These are phyloP conservation scores for Cygnus buccinator DNA, from an alignment of 2,113 vertebrate species.

Conservation along the genomic window DNA sequence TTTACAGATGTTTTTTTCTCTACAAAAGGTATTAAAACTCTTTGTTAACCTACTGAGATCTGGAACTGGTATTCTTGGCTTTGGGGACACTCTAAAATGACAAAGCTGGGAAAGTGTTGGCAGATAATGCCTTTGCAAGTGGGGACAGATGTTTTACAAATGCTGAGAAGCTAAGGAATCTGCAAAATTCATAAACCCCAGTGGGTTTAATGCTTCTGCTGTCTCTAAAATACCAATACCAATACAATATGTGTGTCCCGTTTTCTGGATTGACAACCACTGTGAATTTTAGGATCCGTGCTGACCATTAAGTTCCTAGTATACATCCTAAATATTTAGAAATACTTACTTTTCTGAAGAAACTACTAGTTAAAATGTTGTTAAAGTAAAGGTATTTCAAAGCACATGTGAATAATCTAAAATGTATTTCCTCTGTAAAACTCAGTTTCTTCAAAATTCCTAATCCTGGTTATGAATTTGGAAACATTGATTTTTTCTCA, in stretches of 20 bases:
- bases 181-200: not conserved
- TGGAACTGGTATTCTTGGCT: not conserved
- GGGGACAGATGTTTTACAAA: not conserved
- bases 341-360: not conserved
- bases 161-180: not conserved
- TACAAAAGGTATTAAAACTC: not conserved
- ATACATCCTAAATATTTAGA: not conserved
- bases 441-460: not conserved
- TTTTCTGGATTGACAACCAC: not conserved
- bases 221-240: not conserved
- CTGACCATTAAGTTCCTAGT: not conserved
- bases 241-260: not conserved
- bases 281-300: not conserved
- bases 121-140: not conserved
- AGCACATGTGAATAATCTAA: not conserved
- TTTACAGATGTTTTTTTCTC: not conserved
- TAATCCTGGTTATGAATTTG: not conserved
- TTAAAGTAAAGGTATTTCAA: not conserved
- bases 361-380: not conserved
- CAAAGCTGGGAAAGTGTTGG: not conserved
- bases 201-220: not conserved
- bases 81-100: not conserved
- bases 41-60: not conserved
- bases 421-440: not conserved
- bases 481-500: not conserved